Evolutionary conservation across 1,140 invertebrate genomes (phyloP), one percentile per base, ranked within the genome.

Genomic region (Cyclargus thomasi): DNA sequence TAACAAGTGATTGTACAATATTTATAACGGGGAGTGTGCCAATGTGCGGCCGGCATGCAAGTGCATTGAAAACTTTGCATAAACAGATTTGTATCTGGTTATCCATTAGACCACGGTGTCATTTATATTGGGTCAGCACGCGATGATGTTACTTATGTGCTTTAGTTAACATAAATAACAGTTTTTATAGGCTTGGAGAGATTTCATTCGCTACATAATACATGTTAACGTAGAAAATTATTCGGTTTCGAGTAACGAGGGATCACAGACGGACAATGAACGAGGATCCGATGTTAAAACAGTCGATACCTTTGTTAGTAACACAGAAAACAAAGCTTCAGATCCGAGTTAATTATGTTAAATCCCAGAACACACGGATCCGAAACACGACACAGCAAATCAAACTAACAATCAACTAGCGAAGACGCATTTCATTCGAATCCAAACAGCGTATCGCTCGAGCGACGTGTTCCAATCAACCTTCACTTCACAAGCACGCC

Each of bases 381-480:
- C 35, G 55, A 59, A 62, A 55, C 55, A 67, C 53, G 65, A 67
- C 35, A 62, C 57, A 59, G 53, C 57, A 67, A 67, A 70, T 66
- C 21, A 59, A 67, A 68, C 62, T 36, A 70, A 64, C 69, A 67
- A 64, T 70, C 69, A 67, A 64, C 71, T 72, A 70, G 68, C 77
- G 77, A 76, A 75, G 79, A 73, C 75, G 72, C 73, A 73, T 74
- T 74, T 68, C 78, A 74, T 76, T 79, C 39, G 39, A 47, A 47
- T 47, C 70, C 82, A 88, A 83, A 86, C 81, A 79, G 71, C 70
- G 75, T 76, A 82, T 84, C 80, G 72, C 70, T 74, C 71, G 70
- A 76, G 69, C 77, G 86, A 87, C 85, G 80, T 79, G 85, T 82
- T 82, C 77, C 87, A 90, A 88, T 90, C 87, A 89, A 77, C 75